Evolutionary conservation across 2,113 vertebrate species (phyloP), one percentile per base, ranked within the genome.

Genomic region (Carassius carassius): DNA sequence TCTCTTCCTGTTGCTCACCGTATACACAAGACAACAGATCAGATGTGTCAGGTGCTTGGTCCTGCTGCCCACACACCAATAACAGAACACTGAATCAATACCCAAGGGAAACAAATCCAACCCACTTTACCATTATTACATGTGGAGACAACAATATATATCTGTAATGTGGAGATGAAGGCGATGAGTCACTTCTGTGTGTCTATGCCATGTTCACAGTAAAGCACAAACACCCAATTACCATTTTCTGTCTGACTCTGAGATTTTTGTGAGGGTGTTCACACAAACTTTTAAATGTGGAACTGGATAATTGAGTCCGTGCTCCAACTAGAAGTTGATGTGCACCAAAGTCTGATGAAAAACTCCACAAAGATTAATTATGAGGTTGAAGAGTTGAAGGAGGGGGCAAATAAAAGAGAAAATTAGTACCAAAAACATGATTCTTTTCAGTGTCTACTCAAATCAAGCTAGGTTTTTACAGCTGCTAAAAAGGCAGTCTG

Each of bases 1-100:
- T 77, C 78, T 89, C 72, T 81, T 63, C 73, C 82, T 85, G 82
- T 76, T 83, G 58, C 72, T 49, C 23, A 12, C 1, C 29, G 51
- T 49, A 78, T 60, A 76, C 56, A 73, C 29, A 73, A 70, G 10
- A 69, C 63, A 51, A 51, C 73, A 86, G 54, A 62, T 81, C 49
- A 84, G 84, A 84, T 35, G 58, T 82, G 65, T 65, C 80, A 47
- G 56, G 56, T 49, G 69, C 69, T 32, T 3, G 19, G 41, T 47
- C 29, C 49, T 76, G 32, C 51, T 77, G 32, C 76, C 83, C 25
- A 86, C 70, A 23, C 79, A 58, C 44, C 65, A 65, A 41, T 81
- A 11, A 63, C 3, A 41, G 67, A 70, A 70, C 67, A 70, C 35
- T 70, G 67, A 70, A 70, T 70, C 67, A 41, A 70, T 70, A 35